A percentile compares a stretch with the other conserved stretches of the same genome.
phyloP scores from a whole-genome alignment of 2,113 vertebrate genomes.

The Morone chrysops region DNA sequence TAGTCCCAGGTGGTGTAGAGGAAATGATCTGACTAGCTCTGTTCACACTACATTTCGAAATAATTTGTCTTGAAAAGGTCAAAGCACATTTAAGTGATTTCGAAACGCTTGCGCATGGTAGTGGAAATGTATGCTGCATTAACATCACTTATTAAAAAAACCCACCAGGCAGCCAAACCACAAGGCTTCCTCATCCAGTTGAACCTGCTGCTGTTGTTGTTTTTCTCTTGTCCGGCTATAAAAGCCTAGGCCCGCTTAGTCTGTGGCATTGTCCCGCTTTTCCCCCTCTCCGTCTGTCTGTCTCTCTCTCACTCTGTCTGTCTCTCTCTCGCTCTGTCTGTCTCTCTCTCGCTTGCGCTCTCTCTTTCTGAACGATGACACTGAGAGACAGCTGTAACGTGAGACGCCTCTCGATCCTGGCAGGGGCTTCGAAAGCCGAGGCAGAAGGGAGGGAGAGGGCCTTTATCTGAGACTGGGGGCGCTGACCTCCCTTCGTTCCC shows the following conservation, averaged over 20 bases:
- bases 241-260: constrained; percentile 64
- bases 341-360: constrained; percentile 56
- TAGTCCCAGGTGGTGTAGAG: constrained; percentile 54
- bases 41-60: constrained; percentile 60
- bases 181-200: constrained; percentile 47
- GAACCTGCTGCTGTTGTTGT: constrained; percentile 70
- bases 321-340: constrained; percentile 51
- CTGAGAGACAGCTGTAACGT: constrained; percentile 85
- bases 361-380: constrained; percentile 81
- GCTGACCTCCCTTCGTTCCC: constrained; percentile 80
- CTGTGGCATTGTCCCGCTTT: constrained; percentile 72
- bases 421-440: constrained; percentile 78
- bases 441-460: constrained; percentile 78
- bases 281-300: constrained; percentile 34
- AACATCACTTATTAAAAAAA: constrained; percentile 36
- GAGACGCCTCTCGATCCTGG: constrained; percentile 82
- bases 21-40: constrained; percentile 59
- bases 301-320: constrained; percentile 48
- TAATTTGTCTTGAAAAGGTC: constrained; percentile 75
- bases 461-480: constrained; percentile 82
- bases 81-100: constrained; percentile 61
- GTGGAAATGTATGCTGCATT: constrained; percentile 54
- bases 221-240: constrained; percentile 61
- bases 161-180: constrained; percentile 32
- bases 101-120: constrained; percentile 37